These are phyloP conservation scores for Rhegmatorhina hoffmannsi DNA, from an alignment of 2,113 vertebrate species.

Conservation along the genomic window DNA sequence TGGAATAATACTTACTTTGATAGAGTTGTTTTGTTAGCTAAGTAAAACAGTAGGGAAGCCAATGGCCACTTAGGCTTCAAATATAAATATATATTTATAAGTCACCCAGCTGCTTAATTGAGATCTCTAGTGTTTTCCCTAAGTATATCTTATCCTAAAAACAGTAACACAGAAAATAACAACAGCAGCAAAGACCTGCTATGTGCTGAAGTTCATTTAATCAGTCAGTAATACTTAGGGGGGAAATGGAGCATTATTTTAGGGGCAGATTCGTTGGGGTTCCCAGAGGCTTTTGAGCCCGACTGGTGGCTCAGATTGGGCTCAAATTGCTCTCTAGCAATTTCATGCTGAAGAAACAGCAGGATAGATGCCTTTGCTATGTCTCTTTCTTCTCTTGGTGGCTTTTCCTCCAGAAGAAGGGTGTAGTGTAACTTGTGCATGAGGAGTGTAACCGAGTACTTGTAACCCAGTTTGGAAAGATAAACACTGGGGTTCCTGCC, in stretches of 20 bases:
- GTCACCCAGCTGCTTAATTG: conserved; percentile 84
- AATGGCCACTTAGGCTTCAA: conserved; percentile 88
- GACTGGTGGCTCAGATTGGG: neutral
- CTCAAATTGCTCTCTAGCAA: neutral
- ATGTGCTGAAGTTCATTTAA: conserved; percentile 58
- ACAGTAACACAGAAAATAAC: conserved; percentile 62
- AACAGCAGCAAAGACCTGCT: conserved; percentile 54
- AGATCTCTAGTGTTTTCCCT: conserved; percentile 75
- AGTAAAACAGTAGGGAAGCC: conserved; percentile 90
- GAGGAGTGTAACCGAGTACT: neutral
- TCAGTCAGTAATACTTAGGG: conserved; percentile 43
- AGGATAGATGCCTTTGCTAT: neutral
- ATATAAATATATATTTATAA: conserved; percentile 87
- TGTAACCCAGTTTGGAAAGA: neutral
- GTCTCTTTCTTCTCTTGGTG: neutral
- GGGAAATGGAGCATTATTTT: conserved; percentile 46
- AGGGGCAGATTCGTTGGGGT: neutral
- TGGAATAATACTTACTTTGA: conserved; percentile 92
- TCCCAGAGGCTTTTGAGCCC: neutral
- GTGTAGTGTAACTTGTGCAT: neutral
- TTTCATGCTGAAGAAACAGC: neutral
- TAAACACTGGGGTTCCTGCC: conserved; percentile 16
- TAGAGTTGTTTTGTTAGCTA: conserved; percentile 92
- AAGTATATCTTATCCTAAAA: conserved; percentile 70
- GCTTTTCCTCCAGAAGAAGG: neutral